phyloP scores from a whole-genome alignment of 2,888 invertebrate species.

The Macrosoma leucophasiata region DNA sequence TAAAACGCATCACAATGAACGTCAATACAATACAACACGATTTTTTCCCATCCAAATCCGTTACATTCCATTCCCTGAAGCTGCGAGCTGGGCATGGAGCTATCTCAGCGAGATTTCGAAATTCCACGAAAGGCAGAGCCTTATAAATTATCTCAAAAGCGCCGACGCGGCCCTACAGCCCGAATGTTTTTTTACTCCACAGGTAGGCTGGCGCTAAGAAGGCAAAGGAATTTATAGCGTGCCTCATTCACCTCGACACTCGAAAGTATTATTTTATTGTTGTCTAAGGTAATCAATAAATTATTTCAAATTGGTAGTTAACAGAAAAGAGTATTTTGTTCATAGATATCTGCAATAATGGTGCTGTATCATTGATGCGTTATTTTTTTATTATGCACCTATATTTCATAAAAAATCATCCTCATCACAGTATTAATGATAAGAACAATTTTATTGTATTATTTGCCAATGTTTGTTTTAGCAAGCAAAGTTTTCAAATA shows the following conservation, averaged over 20 bases:
- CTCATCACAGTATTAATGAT: too few relatives aligned
- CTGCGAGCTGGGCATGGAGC: conserved; percentile 48
- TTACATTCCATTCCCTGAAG: conserved; percentile 69
- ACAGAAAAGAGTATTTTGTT: too few relatives aligned
- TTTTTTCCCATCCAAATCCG: conserved; percentile 68
- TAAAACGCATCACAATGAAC: conserved; percentile 40
- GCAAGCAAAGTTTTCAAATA: too few relatives aligned
- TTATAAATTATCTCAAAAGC: conserved; percentile 76
- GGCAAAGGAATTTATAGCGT: conserved; percentile 63
- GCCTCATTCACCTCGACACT: conserved; percentile 41
- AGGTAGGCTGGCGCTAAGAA: conserved; percentile 74
- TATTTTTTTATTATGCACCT: too few relatives aligned
- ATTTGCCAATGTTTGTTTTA: too few relatives aligned
- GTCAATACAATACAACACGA: conserved; percentile 50
- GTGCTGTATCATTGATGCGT: too few relatives aligned
- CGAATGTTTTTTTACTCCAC: conserved; percentile 70
- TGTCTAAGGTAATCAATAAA: background rate
- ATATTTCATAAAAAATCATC: too few relatives aligned
- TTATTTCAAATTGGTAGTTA: background rate
- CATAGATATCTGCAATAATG: too few relatives aligned
- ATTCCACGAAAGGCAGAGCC: conserved; percentile 73
- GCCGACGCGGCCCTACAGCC: conserved; percentile 70
- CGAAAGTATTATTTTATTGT: conserved; percentile 4
- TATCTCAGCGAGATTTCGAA: conserved; percentile 70
- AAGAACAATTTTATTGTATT: too few relatives aligned